These are phyloP conservation scores for Iselma pallidipennis DNA, from an alignment of 2,888 invertebrate species.

Conservation along the genomic window DNA sequence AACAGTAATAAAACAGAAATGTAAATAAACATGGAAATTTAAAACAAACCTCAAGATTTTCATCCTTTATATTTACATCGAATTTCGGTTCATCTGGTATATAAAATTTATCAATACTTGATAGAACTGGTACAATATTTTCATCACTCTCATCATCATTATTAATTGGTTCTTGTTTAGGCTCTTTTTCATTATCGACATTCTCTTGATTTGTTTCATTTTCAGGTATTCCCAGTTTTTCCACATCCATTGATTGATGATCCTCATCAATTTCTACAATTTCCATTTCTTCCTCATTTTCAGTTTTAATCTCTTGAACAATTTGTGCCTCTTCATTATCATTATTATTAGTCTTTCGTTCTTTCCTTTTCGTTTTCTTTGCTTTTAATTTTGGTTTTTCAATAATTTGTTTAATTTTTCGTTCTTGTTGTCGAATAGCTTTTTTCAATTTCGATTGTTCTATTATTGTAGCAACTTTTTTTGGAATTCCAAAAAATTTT, in stretches of 20 bases:
- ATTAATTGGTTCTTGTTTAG: neutral
- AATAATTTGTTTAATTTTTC: neutral
- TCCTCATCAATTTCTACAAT: slow-evolving; percentile 18
- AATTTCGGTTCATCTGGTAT: neutral
- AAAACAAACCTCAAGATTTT: slow-evolving; percentile 31
- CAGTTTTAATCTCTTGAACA: slow-evolving; percentile 32
- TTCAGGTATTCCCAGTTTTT: neutral
- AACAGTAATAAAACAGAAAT: neutral
- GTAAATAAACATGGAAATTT: neutral
- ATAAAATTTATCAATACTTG: slow-evolving; percentile 45
- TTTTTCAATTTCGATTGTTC: slow-evolving; percentile 15
- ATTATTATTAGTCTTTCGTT: too few relatives aligned
- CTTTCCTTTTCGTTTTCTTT: slow-evolving; percentile 10
- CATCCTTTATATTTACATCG: slow-evolving; percentile 51
- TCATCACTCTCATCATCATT: slow-evolving; percentile 2
- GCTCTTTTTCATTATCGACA: neutral
- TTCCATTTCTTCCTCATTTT: slow-evolving; percentile 34
- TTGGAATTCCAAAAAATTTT: neutral
- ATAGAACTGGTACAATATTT: slow-evolving; percentile 22
- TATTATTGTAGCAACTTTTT: slow-evolving; percentile 41
- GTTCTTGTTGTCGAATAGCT: slow-evolving; percentile 1
- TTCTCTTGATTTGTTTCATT: neutral
- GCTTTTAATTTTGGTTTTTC: neutral
- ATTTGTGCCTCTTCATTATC: slow-evolving; percentile 2
- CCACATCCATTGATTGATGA: neutral